Evolutionary conservation across 2,888 invertebrate species (phyloP), one percentile per base, ranked within the genome.

Genomic region (Pemphredon lugubris): DNA sequence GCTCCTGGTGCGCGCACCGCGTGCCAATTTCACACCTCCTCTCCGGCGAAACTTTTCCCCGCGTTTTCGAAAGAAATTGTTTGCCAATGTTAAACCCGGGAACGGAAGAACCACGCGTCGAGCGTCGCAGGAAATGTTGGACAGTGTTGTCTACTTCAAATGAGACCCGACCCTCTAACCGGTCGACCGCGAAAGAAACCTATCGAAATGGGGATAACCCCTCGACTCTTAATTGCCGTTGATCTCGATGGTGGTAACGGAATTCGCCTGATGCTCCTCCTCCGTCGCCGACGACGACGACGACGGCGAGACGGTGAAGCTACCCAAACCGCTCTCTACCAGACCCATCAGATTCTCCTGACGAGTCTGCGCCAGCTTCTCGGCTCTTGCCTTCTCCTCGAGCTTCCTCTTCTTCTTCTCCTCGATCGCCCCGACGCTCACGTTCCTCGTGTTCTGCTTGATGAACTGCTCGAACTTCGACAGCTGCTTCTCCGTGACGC

Each of bases 381-480:
- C 81, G 1, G 45, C 51, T 16, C 73, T 63, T 4, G 63, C 64
- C 5, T 73, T 75, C 20, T 81, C 79, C 13, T 78, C 81, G 7
- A 54, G 18, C 7, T 75, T 79, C 21, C 66, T 70, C 26, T 26
- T 26, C 3, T n/a, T n/a, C n/a, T n/a, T n/a, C 32, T 60, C 73
- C 47, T 73, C 68, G 9, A 7, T 6, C 6, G 26, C 71, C 2
- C 58, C 51, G 16, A 60, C 53, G 6, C 21, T 58, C 9, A 45
- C 68, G 16, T 64, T 73, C 60, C 65, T 82, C 32, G 83, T 79
- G 51, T 82, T 86, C 48, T 85, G 83, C 37, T 77, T 77, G 34
- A 86, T 68, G 55, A 87, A 69, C 57, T 85, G 83, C 14, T 86
- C 87, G 45, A 86, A 76, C 34, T 85, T 82, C 2, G 86, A 85